phyloP scores from a whole-genome alignment of 2,888 invertebrate species.

The Proisotoma minuta region DNA sequence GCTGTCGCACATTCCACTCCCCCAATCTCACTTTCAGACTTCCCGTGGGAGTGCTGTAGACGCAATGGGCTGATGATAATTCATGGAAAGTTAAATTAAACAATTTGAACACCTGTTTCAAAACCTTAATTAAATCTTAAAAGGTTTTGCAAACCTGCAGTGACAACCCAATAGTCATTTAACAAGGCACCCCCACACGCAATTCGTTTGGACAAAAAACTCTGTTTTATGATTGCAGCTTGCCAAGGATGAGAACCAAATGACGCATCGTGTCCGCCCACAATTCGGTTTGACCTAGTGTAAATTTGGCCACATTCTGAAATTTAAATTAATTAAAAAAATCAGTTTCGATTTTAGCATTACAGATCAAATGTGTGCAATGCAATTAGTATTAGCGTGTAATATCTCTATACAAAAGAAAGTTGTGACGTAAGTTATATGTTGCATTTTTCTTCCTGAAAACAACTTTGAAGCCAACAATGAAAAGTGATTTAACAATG shows the following conservation, averaged over 20 bases:
- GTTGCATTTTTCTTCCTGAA: no score
- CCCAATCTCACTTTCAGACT: slow-evolving; percentile 83
- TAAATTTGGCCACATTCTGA: slow-evolving; percentile 88
- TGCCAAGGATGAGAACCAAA: slow-evolving; percentile 94
- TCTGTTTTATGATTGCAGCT: slow-evolving; percentile 84
- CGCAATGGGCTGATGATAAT: slow-evolving; percentile 56
- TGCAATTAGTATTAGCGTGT: no score
- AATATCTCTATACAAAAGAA: no score
- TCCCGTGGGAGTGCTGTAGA: slow-evolving; percentile 81
- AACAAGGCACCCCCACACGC: slow-evolving; percentile 87
- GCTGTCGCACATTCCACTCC: slow-evolving; percentile 86
- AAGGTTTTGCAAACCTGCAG: slow-evolving; percentile 56
- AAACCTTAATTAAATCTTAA: no score
- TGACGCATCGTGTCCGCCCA: slow-evolving; percentile 65
- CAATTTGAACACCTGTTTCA: background rate
- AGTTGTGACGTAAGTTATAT: no score
- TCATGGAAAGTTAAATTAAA: background rate
- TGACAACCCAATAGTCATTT: slow-evolving; percentile 86
- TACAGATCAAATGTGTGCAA: no score
- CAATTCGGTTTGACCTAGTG: slow-evolving; percentile 81
- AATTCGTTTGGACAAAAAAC: slow-evolving; percentile 80
- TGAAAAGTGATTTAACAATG: no score
- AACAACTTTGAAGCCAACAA: no score
- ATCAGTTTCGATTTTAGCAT: no score
- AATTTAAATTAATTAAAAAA: background rate